These are phyloP conservation scores for Apeltes quadracus DNA, from an alignment of 2,113 vertebrate genomes.

Conservation along the genomic window DNA sequence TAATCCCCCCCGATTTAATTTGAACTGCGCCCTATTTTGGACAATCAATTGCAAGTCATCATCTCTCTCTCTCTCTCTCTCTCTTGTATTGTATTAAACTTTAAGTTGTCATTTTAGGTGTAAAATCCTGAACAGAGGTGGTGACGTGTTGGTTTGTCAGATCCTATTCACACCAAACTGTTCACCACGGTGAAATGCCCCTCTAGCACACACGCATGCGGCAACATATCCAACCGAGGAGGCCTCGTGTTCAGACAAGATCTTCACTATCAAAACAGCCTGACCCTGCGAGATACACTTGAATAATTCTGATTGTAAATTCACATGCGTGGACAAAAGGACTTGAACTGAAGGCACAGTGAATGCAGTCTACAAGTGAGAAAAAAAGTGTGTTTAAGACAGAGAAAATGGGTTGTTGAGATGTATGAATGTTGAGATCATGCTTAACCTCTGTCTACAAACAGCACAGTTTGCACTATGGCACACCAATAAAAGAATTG, in stretches of 20 bases:
- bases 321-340: conserved; percentile 82
- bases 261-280: conserved; percentile 73
- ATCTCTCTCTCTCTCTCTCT: too few relatives aligned
- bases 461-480: conserved; percentile 91
- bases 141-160: not conserved
- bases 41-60: conserved; percentile 18
- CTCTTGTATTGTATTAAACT: not conserved
- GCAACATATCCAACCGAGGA: conserved; percentile 31
- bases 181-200: conserved; percentile 35
- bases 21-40: not conserved
- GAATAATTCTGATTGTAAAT: conserved; percentile 85
- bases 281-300: conserved; percentile 86
- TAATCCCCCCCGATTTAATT: not conserved
- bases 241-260: conserved; percentile 69
- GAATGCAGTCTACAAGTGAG: conserved; percentile 77
- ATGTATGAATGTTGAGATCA: conserved; percentile 74
- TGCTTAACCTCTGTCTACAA: conserved; percentile 83
- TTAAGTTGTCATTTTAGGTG: not conserved
- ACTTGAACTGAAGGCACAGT: conserved; percentile 84
- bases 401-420: conserved; percentile 54
- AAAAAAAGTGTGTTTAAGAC: conserved; percentile 69
- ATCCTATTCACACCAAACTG: conserved; percentile 12
- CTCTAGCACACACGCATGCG: conserved; percentile 59
- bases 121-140: not conserved
- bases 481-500: conserved; percentile 89